A percentile compares a stretch with the other conserved stretches of the same genome.
These are phyloP conservation scores for Sebastes itinus DNA, from an alignment of 2,797 vertebrate species.

Conservation along the genomic window DNA sequence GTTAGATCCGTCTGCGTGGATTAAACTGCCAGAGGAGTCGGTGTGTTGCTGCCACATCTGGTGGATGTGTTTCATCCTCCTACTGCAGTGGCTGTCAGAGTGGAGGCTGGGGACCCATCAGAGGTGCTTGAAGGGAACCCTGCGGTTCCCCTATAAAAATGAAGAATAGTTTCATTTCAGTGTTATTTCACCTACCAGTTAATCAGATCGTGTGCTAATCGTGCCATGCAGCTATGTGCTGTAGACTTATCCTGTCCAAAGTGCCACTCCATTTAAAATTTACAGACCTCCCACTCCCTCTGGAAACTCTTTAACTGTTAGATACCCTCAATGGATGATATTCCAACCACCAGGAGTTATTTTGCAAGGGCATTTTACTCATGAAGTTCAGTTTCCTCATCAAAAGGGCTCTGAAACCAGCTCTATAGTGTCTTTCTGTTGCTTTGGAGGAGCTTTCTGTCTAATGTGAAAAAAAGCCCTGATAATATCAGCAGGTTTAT, in stretches of 20 bases:
- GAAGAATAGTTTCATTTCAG: conserved; percentile 57
- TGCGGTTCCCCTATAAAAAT: conserved; percentile 56
- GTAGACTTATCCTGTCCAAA: background rate
- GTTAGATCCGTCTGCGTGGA: conserved; percentile 6
- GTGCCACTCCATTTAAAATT: conserved; percentile 15
- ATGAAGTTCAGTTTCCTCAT: background rate
- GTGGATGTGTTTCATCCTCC: conserved; percentile 51
- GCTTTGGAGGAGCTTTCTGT: background rate
- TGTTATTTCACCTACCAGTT: conserved; percentile 49
- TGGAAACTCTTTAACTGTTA: conserved; percentile 1
- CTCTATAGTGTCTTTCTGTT: background rate
- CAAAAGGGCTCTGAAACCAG: background rate
- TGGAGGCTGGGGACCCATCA: conserved; percentile 57
- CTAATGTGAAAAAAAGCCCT: background rate
- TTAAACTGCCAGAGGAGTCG: background rate
- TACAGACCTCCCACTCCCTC: conserved; percentile 14
- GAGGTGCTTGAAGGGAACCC: conserved; percentile 21
- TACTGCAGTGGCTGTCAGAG: conserved; percentile 29
- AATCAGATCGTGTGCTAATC: conserved; percentile 26
- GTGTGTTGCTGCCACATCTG: conserved; percentile 53
- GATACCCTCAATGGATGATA: conserved; percentile 12
- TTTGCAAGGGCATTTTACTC: background rate
- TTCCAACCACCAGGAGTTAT: background rate
- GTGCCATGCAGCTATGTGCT: conserved; percentile 6
- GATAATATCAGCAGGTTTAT: background rate